Conservation (phyloP, 1,140 invertebrate genomes). For the Drosophila teissieri region DNA sequence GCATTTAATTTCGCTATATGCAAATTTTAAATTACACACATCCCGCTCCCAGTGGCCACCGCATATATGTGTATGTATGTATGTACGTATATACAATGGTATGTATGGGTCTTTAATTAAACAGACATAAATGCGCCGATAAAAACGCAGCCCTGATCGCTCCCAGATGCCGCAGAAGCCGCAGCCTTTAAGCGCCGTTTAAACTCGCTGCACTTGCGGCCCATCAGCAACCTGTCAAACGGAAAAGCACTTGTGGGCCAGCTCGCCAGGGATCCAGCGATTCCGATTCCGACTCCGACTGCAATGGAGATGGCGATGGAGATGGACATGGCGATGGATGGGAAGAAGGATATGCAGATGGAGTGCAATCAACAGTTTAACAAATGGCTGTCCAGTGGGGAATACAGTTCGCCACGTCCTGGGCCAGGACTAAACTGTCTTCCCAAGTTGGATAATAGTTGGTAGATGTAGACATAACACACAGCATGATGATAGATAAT, state of each 20-base stretch:
- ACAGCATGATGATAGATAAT: no score
- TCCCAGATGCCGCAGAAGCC: slow-evolving; percentile 31
- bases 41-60: slow-evolving; percentile 9
- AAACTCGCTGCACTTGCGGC: slow-evolving; percentile 15
- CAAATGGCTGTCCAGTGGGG: slow-evolving; percentile 7
- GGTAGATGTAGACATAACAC: no score
- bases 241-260: slow-evolving; percentile 6
- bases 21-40: slow-evolving; percentile 63
- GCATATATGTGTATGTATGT: neutral
- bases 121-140: slow-evolving; percentile 44
- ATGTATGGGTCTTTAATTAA: slow-evolving; percentile 53
- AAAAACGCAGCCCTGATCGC: slow-evolving; percentile 17
- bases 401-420: neutral
- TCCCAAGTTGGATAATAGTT: no score
- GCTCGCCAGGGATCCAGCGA: slow-evolving; percentile 4
- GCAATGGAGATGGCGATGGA: neutral
- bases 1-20: slow-evolving; percentile 68
- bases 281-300: neutral
- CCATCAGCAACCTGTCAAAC: slow-evolving; percentile 46
- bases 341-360: neutral
- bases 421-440: no score
- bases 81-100: neutral
- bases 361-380: slow-evolving; percentile 38
- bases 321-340: neutral
- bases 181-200: slow-evolving; percentile 48